Base-by-base conservation (phyloP, 2,888 invertebrate genomes). In the Lasioglossum leucozonium region DNA sequence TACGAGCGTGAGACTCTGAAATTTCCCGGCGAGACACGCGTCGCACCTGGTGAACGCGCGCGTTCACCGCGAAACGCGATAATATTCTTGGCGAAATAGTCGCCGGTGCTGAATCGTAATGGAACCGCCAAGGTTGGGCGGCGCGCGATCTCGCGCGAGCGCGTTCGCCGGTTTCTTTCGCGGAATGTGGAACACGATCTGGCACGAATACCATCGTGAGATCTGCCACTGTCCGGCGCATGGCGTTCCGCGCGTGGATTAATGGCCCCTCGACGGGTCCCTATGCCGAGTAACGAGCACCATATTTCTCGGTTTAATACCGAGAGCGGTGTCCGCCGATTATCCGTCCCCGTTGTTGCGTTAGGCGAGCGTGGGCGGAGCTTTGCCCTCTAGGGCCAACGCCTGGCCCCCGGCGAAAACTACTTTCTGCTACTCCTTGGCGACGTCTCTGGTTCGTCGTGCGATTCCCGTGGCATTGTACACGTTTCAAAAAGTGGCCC, bases 111-210 rank as follows among this genome's bases (percentile, higher is more conserved):
- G 58, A 40, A 78, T 72, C 76, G 51, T 44, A 51, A 71, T 78
- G 69, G 42, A 72, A 37, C 69, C 13, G n/a, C 42, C 71, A 65
- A 84, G 75, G 72, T 75, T 84, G 37, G 62, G 58, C 81, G 72
- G 58, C 58, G 13, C 30, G 30, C 58, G 26, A 26, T 5, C 58
- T 26, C 58, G 13, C 30, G 30, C 58, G 26, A 26, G 16, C 58
- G 58, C 26, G 26, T 78, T 75, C 13, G 72, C 62, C 67, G n/a
- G 62, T 62, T 55, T 62, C 62, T 79, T 84, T 76, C 65, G 79
- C 40, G 76, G 76, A 79, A 84, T 85, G 78, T 84, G 79, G 85
- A 73, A 79, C 85, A 85, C 67, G 85, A 40, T 84, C 84, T 62
- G 58, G 26, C 42, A 71, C 72, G 72, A 40, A 78, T 72, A 72